Base-by-base conservation (phyloP, 2,113 vertebrate species). In the Ciconia boyciana region DNA sequence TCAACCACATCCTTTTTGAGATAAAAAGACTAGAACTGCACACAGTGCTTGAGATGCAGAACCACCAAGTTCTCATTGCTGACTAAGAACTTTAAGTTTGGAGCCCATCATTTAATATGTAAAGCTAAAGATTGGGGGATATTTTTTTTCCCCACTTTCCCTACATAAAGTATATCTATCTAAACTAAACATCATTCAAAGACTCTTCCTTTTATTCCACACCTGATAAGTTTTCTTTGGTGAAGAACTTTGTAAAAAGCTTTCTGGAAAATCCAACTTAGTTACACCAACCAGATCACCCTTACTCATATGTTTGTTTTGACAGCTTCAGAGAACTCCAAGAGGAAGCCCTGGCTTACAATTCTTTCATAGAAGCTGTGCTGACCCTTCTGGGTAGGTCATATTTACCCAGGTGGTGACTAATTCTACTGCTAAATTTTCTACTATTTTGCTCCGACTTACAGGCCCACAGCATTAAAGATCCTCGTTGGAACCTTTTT, bases 61-160 rank as follows among this genome's bases (percentile, higher is more conserved):
- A 60, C 9, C 28, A 68, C 14, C 31, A 69, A 75, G 41, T 36
- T 62, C 51, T 90, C 60, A 34, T 1, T 70, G 34, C 12, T 79
- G 29, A 24, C 11, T 60, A 55, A 74, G 4, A 34, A 71, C 2
- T 16, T 72, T 43, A 55, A 36, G 25, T 68, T 71, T 76, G 19
- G 54, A 82, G 52, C 9, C 32, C 44, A 68, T 13, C 2, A 43
- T 61, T 76, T 61, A 69, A 52, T 4, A 58, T 1, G 7, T 9
- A 78, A 78, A 81, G 36, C 54, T 62, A 70, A 81, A 41, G 51
- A 70, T 1, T 21, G 10, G 20, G 4, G 13, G 16, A 11, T 29
- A 5, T 26, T 6, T 51, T 20, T 46, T 36, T 11, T 4, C 3
- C 3, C 20, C 0, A 0, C 39, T 72, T 83, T 43, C 3, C 9